phyloP scores from a whole-genome alignment of 2,888 invertebrate genomes.

The Campoplex capitator region DNA sequence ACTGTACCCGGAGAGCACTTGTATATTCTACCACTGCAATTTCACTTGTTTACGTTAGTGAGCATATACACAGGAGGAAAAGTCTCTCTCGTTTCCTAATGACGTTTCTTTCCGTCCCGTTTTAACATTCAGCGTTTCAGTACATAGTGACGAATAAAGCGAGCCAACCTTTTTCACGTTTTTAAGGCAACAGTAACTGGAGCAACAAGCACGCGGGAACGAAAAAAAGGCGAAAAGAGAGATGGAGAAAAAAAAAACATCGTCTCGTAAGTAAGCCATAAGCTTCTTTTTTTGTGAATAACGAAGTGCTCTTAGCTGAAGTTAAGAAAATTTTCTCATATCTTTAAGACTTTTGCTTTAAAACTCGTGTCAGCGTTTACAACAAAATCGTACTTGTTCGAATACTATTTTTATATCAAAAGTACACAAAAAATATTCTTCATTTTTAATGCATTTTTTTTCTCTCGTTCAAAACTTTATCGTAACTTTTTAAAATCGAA shows the following conservation, averaged over 20 bases:
- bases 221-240: constrained; percentile 36
- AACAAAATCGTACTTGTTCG: constrained; percentile 7
- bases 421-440: not conserved
- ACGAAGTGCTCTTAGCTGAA: constrained; percentile 51
- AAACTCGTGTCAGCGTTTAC: constrained; percentile 29
- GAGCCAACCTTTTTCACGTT: constrained; percentile 34
- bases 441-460: not conserved
- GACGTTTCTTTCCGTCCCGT: constrained; percentile 43
- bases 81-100: constrained; percentile 38
- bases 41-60: constrained; percentile 60
- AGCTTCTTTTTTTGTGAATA: constrained; percentile 51
- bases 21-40: constrained; percentile 44
- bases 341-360: constrained; percentile 18
- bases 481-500: not conserved
- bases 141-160: constrained; percentile 2
- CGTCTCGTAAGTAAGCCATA: constrained; percentile 35
- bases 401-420: not conserved
- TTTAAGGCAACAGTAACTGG: constrained; percentile 44
- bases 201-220: constrained; percentile 30
- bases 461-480: not conserved
- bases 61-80: constrained; percentile 38
- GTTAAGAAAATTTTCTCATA: constrained; percentile 23
- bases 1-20: not conserved
- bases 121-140: constrained; percentile 48
- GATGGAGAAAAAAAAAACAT: constrained; percentile 21